A percentile compares a stretch with the other conserved stretches of the same genome.
These are phyloP conservation scores for Drosophila nr. medialis DNA, from an alignment of 2,888 invertebrate genomes.

Conservation along the genomic window DNA sequence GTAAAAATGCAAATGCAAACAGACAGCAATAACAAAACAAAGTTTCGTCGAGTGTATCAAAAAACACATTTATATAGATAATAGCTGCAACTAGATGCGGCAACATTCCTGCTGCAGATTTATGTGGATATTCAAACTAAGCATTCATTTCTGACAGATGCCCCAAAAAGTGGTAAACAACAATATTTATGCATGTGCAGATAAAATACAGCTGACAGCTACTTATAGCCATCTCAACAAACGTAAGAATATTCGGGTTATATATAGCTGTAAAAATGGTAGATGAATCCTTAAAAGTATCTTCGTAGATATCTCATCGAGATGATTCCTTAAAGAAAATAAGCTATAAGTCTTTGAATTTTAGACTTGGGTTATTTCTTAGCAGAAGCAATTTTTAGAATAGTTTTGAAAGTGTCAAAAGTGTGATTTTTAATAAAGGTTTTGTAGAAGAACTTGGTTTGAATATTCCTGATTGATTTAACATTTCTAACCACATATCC, in stretches of 20 bases:
- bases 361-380: not conserved
- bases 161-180: not conserved
- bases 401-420: not conserved
- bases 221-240: not conserved
- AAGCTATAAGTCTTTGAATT: not conserved
- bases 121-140: conserved; percentile 8
- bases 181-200: not conserved
- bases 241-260: not conserved
- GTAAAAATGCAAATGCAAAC: conserved; percentile 66
- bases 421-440: not conserved
- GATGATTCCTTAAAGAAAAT: not conserved
- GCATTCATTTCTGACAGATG: not conserved
- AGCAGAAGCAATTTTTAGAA: not conserved
- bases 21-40: conserved; percentile 19
- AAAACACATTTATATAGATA: conserved; percentile 13
- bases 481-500: too few species aligned
- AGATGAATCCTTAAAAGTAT: not conserved
- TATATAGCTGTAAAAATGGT: not conserved
- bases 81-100: conserved; percentile 23
- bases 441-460: not conserved
- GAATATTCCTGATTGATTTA: not conserved
- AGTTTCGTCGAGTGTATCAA: conserved; percentile 47
- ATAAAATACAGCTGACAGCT: not conserved
- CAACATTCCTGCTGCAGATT: conserved; percentile 11
- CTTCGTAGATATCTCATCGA: not conserved